Evolutionary conservation across 2,888 invertebrate species (phyloP).

Genomic region (Mallateleia sp.): DNA sequence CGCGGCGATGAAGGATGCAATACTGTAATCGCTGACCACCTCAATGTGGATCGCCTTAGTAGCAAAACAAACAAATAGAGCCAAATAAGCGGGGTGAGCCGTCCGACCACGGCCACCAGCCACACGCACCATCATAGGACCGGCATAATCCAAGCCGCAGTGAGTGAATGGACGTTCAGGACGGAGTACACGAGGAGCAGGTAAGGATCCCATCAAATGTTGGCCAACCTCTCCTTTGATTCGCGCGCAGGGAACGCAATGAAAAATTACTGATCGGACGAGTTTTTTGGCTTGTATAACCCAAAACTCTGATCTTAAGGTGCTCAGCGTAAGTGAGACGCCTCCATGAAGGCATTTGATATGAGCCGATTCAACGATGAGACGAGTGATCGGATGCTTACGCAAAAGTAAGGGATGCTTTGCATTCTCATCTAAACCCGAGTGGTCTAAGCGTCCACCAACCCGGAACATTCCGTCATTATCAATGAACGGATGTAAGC

Average conservation of each 20-base stretch:
- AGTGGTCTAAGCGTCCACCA: too few relatives aligned
- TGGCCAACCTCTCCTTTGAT: neutral
- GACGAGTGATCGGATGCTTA: neutral
- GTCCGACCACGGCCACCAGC: too few relatives aligned
- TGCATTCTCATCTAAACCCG: too few relatives aligned
- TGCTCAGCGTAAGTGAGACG: too few relatives aligned
- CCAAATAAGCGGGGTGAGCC: too few relatives aligned
- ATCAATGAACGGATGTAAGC: too few relatives aligned
- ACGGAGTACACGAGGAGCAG: neutral
- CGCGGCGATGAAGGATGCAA: neutral
- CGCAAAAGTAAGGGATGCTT: too few relatives aligned
- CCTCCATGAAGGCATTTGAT: neutral
- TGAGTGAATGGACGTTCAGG: neutral
- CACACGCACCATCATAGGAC: too few relatives aligned
- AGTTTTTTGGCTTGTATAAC: neutral
- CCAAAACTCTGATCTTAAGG: neutral
- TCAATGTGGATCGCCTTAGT: neutral
- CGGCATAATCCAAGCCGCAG: neutral
- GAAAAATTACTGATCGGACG: too few relatives aligned
- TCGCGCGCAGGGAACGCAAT: conserved; percentile 59
- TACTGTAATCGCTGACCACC: neutral
- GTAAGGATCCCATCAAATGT: neutral
- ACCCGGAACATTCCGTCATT: too few relatives aligned
- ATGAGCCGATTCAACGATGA: neutral
- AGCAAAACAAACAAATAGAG: too few relatives aligned